Conservation (phyloP, 2,888 invertebrate species). For the Dynastes maya region DNA sequence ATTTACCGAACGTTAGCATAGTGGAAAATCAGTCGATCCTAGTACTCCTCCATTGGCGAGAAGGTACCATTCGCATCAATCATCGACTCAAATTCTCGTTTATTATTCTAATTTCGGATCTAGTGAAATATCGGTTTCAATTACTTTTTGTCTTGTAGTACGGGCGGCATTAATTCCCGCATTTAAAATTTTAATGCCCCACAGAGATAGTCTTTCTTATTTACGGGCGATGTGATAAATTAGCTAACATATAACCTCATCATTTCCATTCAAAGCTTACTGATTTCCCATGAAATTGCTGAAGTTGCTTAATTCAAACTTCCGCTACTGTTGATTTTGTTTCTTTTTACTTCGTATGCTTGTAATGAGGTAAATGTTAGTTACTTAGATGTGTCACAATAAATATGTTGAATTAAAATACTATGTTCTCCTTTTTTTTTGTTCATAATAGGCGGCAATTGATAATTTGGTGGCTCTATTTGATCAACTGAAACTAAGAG, state of each 20-base stretch:
- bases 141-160: constrained; percentile 62
- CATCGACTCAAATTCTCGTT: constrained; percentile 60
- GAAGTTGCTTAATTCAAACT: too few species aligned
- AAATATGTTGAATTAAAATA: too few species aligned
- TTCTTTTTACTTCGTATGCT: too few species aligned
- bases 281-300: not conserved
- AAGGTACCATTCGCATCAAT: constrained; percentile 53
- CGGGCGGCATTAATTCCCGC: constrained; percentile 16
- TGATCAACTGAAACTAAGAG: too few species aligned
- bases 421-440: too few species aligned
- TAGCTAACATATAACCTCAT: not conserved
- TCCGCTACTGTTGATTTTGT: too few species aligned
- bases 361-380: too few species aligned
- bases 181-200: constrained; percentile 35
- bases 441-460: too few species aligned
- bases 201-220: not conserved
- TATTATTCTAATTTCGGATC: constrained; percentile 63
- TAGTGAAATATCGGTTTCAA: constrained; percentile 64
- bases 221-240: constrained; percentile 1
- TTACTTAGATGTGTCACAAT: too few species aligned
- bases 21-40: constrained; percentile 3
- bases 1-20: not conserved
- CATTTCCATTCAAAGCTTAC: constrained; percentile 2
- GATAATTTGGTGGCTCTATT: too few species aligned
- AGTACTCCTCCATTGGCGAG: constrained; percentile 50